Conservation (phyloP, 2,888 invertebrate species). For the Lepidochrysops patricia region DNA sequence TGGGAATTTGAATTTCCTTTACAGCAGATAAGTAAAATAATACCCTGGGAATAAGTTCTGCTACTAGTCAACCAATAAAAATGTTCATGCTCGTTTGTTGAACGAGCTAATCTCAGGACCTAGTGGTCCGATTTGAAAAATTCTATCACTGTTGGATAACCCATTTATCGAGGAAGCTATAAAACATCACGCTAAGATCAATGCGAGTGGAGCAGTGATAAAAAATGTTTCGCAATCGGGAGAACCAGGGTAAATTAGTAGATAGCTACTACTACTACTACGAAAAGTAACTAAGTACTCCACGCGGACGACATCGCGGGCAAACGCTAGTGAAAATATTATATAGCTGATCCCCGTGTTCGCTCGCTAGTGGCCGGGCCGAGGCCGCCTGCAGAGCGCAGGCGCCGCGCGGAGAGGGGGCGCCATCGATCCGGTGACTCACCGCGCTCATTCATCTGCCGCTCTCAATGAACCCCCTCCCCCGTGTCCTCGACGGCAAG, state of each 20-base stretch:
- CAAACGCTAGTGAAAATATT: too few relatives aligned
- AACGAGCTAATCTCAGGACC: background rate
- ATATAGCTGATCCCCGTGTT: background rate
- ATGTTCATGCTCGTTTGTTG: background rate
- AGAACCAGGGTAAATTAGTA: too few relatives aligned
- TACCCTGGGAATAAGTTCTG: background rate
- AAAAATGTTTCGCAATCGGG: too few relatives aligned
- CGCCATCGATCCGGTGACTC: conserved; percentile 68
- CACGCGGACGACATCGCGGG: too few relatives aligned
- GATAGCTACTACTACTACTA: too few relatives aligned
- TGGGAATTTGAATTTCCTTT: conserved; percentile 4
- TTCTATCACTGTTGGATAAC: too few relatives aligned
- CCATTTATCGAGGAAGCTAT: too few relatives aligned
- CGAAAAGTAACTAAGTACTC: too few relatives aligned
- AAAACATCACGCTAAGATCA: too few relatives aligned
- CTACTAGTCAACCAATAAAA: background rate
- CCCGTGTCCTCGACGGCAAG: conserved; percentile 56
- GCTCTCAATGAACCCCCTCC: conserved; percentile 60
- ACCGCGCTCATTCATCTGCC: conserved; percentile 68
- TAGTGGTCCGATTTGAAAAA: too few relatives aligned
- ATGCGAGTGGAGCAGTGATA: too few relatives aligned
- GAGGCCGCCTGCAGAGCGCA: conserved; percentile 25
- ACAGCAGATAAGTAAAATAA: background rate
- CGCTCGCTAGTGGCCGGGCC: conserved; percentile 18
- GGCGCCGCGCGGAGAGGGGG: conserved; percentile 25